Conservation (phyloP, 1,140 invertebrate species). For the Orussus abietinus region DNA sequence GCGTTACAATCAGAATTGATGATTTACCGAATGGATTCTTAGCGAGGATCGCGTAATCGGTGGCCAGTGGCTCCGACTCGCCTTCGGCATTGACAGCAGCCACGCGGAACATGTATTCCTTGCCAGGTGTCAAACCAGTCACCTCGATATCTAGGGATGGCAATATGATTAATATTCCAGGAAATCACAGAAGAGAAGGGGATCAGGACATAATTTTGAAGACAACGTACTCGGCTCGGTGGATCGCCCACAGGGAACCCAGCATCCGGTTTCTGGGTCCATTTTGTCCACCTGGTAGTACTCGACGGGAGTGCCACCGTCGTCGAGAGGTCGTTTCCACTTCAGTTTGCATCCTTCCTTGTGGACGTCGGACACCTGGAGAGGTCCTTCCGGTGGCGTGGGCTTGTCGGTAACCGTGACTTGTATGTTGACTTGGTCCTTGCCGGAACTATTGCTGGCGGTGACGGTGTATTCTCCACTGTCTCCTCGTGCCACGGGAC, state of each 20-base stretch:
- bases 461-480: constrained; percentile 86
- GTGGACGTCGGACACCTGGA: constrained; percentile 86
- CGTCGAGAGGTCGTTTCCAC: constrained; percentile 90
- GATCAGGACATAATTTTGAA: too few relatives aligned
- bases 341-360: constrained; percentile 91
- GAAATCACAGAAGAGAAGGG: constrained; percentile 5
- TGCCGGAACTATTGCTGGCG: constrained; percentile 80
- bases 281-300: constrained; percentile 93
- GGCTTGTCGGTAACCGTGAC: constrained; percentile 93
- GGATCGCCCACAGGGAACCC: constrained; percentile 85
- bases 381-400: constrained; percentile 78
- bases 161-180: constrained; percentile 13
- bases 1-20: neutral
- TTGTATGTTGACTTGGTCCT: constrained; percentile 83
- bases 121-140: constrained; percentile 80
- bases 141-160: constrained; percentile 68
- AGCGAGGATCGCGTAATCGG: constrained; percentile 81
- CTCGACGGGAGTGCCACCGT: constrained; percentile 83
- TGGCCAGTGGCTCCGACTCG: constrained; percentile 89
- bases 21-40: constrained; percentile 88
- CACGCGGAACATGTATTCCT: constrained; percentile 94
- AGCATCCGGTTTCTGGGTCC: constrained; percentile 89
- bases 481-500: constrained; percentile 75
- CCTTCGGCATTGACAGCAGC: constrained; percentile 95
- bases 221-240: constrained; percentile 72